Evolutionary conservation across 2,888 invertebrate genomes (phyloP).

Genomic region (Latheticus oryzae): DNA sequence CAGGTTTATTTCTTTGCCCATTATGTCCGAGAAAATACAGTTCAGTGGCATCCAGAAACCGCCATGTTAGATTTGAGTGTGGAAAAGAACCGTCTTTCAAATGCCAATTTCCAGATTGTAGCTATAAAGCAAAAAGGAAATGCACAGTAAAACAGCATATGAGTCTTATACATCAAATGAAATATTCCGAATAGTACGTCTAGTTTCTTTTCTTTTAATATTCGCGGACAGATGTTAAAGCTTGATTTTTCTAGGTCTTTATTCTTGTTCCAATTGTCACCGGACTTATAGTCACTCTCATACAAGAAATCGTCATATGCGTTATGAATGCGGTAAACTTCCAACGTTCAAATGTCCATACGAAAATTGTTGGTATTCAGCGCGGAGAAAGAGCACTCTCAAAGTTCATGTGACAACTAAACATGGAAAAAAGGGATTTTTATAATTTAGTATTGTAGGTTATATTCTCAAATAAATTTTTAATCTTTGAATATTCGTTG

Average conservation of each 20-base stretch:
- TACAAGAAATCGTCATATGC: constrained; percentile 68
- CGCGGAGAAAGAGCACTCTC: constrained; percentile 15
- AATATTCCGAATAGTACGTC: too few relatives aligned
- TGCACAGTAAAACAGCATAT: constrained; percentile 36
- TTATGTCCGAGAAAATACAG: constrained; percentile 48
- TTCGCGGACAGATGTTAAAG: not conserved
- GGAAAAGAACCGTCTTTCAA: constrained; percentile 59
- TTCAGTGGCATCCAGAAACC: constrained; percentile 44
- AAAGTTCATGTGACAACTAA: constrained; percentile 17
- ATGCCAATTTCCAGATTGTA: constrained; percentile 56
- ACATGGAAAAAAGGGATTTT: constrained; percentile 4
- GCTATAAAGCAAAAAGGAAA: constrained; percentile 43
- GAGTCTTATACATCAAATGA: constrained; percentile 21
- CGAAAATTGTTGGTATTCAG: constrained; percentile 13
- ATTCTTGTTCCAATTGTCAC: constrained; percentile 20
- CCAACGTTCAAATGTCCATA: constrained; percentile 55
- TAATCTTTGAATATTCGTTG: constrained; percentile 14
- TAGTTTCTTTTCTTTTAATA: too few relatives aligned
- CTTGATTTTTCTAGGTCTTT: constrained; percentile 11
- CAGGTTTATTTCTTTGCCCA: constrained; percentile 44
- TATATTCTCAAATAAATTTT: constrained; percentile 11
- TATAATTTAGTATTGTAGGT: not conserved
- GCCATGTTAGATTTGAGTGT: constrained; percentile 62
- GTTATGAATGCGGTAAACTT: constrained; percentile 54
- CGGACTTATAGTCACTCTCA: constrained; percentile 68